Conservation (phyloP, 2,888 invertebrate species). For the Diarsia mendica region DNA sequence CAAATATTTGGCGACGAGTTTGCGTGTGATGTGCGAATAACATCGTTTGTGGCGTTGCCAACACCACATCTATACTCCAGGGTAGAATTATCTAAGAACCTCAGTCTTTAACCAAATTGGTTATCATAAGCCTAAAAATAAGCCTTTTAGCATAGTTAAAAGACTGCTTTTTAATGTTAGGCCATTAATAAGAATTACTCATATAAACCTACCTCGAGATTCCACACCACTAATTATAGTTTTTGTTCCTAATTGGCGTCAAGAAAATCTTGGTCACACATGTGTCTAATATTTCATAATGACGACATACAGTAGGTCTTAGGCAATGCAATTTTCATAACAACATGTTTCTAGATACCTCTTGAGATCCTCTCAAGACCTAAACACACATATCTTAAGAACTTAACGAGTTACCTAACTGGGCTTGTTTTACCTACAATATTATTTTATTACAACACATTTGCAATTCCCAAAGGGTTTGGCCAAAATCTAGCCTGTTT, state of each 20-base stretch:
- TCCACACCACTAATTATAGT: constrained; percentile 10
- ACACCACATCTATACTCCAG: too few species aligned
- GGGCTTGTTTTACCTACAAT: not conserved
- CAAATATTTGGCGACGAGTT: not conserved
- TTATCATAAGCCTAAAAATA: not conserved
- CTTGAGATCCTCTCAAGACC: constrained; percentile 8
- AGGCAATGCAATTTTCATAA: constrained; percentile 20
- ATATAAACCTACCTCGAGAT: not conserved
- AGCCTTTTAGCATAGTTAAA: not conserved
- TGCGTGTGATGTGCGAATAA: too few species aligned
- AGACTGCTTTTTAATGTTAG: not conserved
- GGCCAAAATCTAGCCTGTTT: too few species aligned
- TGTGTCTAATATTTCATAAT: constrained; percentile 22
- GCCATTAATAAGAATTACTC: not conserved
- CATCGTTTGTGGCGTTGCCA: too few species aligned
- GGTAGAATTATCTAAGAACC: too few species aligned
- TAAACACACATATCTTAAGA: constrained; percentile 29
- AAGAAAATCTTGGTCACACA: constrained; percentile 23
- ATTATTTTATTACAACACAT: not conserved
- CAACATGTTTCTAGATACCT: constrained; percentile 21
- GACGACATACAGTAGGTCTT: not conserved
- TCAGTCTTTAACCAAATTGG: not conserved
- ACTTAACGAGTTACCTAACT: constrained; percentile 34
- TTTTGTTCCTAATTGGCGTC: constrained; percentile 7
- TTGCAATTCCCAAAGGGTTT: not conserved